These are phyloP conservation scores for Stramonita haemastoma DNA, from an alignment of 2,888 invertebrate genomes.

Conservation along the genomic window DNA sequence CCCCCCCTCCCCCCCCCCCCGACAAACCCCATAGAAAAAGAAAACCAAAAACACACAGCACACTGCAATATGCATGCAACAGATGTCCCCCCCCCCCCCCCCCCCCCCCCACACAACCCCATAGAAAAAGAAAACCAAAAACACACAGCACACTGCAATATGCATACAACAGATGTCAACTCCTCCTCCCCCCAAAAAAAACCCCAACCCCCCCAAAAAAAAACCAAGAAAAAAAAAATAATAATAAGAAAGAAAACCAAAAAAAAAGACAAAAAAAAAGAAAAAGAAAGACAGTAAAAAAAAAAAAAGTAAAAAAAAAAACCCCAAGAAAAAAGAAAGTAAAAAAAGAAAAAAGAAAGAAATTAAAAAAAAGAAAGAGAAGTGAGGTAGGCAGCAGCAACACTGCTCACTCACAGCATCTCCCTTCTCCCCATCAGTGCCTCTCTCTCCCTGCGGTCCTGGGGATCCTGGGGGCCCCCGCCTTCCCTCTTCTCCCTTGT, in stretches of 20 bases:
- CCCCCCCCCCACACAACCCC: not conserved
- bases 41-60: too few species aligned
- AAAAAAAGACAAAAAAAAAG: not conserved
- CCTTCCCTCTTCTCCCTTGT: conserved; percentile 67
- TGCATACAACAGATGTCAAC: too few species aligned
- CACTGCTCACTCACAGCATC: conserved; percentile 58
- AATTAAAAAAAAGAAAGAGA: not conserved
- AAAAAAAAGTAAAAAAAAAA: not conserved
- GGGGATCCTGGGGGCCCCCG: conserved; percentile 66
- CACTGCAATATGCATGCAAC: too few species aligned
- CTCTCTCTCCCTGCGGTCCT: conserved; percentile 67
- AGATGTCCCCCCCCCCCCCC: conserved; percentile 11
- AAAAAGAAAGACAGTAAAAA: not conserved
- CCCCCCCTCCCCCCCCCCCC: too few species aligned
- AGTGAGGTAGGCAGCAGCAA: not conserved
- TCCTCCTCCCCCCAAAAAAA: not conserved
- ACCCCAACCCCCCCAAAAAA: not conserved
- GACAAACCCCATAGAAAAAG: too few species aligned
- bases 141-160: not conserved
- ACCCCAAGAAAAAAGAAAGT: not conserved
- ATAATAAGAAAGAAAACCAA: not conserved
- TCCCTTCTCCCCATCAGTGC: conserved; percentile 70
- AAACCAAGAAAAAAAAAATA: not conserved
- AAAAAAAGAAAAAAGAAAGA: not conserved
- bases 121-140: not conserved